Base-by-base conservation (phyloP, 2,888 invertebrate species). In the Protonemura montana region DNA sequence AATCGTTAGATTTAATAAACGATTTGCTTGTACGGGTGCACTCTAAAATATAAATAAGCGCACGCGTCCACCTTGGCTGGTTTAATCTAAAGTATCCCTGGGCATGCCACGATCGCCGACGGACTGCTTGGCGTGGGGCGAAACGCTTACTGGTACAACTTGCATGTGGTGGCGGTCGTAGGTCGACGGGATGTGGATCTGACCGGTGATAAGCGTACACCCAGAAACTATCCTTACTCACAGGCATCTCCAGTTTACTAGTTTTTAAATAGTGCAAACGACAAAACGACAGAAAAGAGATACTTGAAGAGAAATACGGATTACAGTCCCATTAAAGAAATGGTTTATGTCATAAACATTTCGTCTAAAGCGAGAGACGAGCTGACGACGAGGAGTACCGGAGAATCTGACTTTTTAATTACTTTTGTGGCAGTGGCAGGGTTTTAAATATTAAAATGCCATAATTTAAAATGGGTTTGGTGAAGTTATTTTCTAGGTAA, bases 1-100 rank as follows among this genome's bases (percentile, higher is more conserved):
- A 59, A 59, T 59, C 59, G 59, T 59, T 59, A 59, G 59, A 59
- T 59, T 59, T 59, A 59, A 59, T 59, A 59, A 59, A 21, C 59
- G 59, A 59, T 59, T 59, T 21, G 59, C 59, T 59, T 59, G 59
- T 59, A 10, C 6, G 21, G 13, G 59, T 59, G 59, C 59, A 59
- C 59, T 59, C 59, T 59, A 59, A n/a, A n/a, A 59, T 59, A 59
- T 59, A 59, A 59, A 59, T 59, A 59, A 59, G 59, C 59, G 59
- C 59, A 2, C 16, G 21, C 59, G 59, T 59, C 59, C 16, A 59
- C 59, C 16, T 59, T 59, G 1, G 59, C 21, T 21, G 21, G 59
- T 1, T 21, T 59, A 59, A 59, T 59, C 59, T 59, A 59, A 59
- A 59, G 59, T 13, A 59, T 13, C 21, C 59, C 13, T 59, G 1